Evolutionary conservation across 2,888 invertebrate genomes (phyloP).

Genomic region (Stenotaenia linearis): DNA sequence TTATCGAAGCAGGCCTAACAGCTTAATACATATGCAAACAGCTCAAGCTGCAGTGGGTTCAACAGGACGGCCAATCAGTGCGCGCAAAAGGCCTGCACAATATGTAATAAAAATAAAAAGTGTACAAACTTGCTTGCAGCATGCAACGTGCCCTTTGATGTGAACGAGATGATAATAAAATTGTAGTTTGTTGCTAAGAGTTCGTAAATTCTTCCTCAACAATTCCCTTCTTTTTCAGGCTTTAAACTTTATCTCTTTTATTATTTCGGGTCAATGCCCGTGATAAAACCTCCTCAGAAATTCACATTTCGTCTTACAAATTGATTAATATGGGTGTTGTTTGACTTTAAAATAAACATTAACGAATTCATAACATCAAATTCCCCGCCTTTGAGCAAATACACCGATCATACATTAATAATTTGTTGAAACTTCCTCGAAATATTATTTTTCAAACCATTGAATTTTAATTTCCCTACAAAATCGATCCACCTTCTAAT

Average conservation of each 20-base stretch:
- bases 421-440: too few species aligned
- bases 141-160: neutral
- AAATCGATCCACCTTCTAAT: neutral
- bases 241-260: neutral
- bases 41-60: neutral
- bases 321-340: too few species aligned
- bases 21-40: neutral
- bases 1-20: neutral
- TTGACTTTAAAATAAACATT: too few species aligned
- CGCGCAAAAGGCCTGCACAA: neutral
- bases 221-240: neutral
- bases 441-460: too few species aligned
- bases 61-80: neutral
- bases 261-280: neutral
- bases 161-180: neutral
- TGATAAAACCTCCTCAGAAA: neutral
- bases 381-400: too few species aligned
- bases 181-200: neutral
- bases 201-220: neutral
- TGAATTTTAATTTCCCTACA: too few species aligned
- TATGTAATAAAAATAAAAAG: neutral
- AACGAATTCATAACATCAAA: too few species aligned
- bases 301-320: neutral
- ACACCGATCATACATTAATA: too few species aligned
- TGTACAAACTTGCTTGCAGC: neutral